Evolutionary conservation across 2,888 invertebrate species (phyloP).

Genomic region (Notocelia uddmanniana): DNA sequence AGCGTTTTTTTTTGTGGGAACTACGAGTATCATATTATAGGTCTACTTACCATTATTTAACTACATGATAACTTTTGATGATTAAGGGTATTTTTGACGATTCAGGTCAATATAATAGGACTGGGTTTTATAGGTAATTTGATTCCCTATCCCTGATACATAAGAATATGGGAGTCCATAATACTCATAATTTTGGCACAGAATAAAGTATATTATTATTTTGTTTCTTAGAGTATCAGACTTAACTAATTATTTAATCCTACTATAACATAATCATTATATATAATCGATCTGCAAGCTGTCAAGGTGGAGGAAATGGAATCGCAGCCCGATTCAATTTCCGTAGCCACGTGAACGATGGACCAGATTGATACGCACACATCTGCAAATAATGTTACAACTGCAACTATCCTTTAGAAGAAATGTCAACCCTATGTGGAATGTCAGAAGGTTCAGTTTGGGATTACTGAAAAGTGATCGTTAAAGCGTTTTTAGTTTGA

Average conservation of each 20-base stretch:
- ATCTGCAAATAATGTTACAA: not conserved
- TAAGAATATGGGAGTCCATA: too few relatives aligned
- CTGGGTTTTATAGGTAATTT: too few relatives aligned
- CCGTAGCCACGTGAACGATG: slow-evolving; percentile 46
- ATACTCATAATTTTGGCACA: too few relatives aligned
- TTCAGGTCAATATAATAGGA: too few relatives aligned
- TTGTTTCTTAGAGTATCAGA: too few relatives aligned
- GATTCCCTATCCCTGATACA: too few relatives aligned
- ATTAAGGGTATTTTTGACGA: too few relatives aligned
- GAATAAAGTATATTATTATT: too few relatives aligned
- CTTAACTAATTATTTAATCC: not conserved
- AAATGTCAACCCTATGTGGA: not conserved
- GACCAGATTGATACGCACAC: slow-evolving; percentile 40
- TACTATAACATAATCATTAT: not conserved
- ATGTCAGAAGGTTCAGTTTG: not conserved
- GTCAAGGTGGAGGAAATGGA: slow-evolving; percentile 49
- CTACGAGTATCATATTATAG: not conserved
- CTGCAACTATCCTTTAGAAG: not conserved
- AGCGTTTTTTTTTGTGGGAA: slow-evolving; percentile 35
- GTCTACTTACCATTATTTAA: too few relatives aligned
- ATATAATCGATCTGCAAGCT: slow-evolving; percentile 11
- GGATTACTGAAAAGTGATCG: not conserved
- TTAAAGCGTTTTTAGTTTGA: not conserved
- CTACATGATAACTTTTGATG: too few relatives aligned
- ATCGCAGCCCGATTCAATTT: slow-evolving; percentile 51